A percentile compares a stretch with the other conserved stretches of the same genome.
Conservation (phyloP, 2,797 vertebrate species). For the Rallus crepitans region DNA sequence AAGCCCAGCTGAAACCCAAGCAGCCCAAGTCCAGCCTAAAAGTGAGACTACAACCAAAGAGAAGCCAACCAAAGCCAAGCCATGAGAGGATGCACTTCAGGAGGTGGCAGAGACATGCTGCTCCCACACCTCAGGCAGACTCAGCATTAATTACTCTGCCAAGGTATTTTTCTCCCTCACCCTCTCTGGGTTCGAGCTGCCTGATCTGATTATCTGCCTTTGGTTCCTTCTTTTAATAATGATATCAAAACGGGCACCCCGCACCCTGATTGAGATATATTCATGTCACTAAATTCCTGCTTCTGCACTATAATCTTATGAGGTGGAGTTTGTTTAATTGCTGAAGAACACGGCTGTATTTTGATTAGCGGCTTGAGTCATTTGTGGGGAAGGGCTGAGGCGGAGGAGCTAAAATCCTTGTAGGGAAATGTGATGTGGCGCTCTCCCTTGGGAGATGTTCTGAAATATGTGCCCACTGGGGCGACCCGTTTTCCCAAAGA, state of each 20-base stretch:
- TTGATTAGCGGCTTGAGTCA: conserved; percentile 62
- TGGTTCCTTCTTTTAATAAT: background rate
- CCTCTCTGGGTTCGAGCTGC: background rate
- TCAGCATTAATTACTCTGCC: background rate
- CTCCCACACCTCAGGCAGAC: background rate
- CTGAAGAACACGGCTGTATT: conserved; percentile 47
- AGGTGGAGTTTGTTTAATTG: conserved; percentile 45
- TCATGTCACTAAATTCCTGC: background rate
- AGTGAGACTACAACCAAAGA: background rate
- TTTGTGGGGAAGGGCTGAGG: conserved; percentile 56
- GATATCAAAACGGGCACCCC: background rate
- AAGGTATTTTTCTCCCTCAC: background rate
- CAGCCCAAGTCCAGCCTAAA: background rate
- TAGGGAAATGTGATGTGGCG: conserved; percentile 59
- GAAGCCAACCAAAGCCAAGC: background rate
- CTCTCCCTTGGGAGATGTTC: conserved; percentile 44
- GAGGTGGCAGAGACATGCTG: background rate
- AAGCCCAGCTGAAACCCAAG: background rate
- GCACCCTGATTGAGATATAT: background rate
- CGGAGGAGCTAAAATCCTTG: conserved; percentile 65
- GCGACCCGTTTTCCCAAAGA: conserved; percentile 29
- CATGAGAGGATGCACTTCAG: background rate
- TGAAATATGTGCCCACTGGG: conserved; percentile 56
- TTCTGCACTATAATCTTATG: background rate
- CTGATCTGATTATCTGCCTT: background rate